These are phyloP conservation scores for Chroicocephalus ridibundus DNA, from an alignment of 2,113 vertebrate genomes.

Conservation along the genomic window DNA sequence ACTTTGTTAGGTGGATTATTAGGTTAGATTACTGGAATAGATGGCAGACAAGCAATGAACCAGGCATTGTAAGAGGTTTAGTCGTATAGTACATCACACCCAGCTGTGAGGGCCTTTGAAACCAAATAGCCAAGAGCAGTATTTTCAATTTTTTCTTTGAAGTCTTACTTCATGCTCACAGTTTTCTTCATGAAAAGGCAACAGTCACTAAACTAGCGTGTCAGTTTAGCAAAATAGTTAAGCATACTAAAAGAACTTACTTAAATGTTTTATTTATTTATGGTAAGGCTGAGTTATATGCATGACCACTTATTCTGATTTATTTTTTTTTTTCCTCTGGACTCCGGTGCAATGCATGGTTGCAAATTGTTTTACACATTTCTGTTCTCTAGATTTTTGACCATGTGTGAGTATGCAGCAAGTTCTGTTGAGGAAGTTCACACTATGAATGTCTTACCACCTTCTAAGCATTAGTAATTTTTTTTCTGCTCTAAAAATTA, in stretches of 20 bases:
- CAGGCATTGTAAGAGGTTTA: background rate
- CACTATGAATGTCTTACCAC: background rate
- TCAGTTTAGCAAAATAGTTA: background rate
- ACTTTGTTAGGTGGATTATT: background rate
- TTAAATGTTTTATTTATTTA: background rate
- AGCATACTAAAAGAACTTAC: background rate
- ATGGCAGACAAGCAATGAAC: background rate
- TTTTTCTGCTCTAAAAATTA: background rate
- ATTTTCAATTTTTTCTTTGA: background rate
- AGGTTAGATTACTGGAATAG: background rate
- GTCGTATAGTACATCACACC: background rate
- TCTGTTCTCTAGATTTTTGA: background rate
- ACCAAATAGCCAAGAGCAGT: background rate
- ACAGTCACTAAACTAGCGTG: background rate
- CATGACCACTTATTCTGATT: background rate
- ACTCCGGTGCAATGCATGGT: background rate
- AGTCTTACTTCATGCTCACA: background rate
- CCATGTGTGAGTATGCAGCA: background rate
- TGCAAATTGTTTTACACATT: background rate
- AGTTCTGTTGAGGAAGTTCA: background rate
- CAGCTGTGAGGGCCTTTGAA: background rate
- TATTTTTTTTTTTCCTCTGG: background rate
- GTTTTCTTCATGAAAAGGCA: background rate
- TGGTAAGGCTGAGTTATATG: background rate
- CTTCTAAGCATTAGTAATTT: background rate